Evolutionary conservation across 2,113 vertebrate species (phyloP).

Genomic region (Austrofundulus limnaeus): DNA sequence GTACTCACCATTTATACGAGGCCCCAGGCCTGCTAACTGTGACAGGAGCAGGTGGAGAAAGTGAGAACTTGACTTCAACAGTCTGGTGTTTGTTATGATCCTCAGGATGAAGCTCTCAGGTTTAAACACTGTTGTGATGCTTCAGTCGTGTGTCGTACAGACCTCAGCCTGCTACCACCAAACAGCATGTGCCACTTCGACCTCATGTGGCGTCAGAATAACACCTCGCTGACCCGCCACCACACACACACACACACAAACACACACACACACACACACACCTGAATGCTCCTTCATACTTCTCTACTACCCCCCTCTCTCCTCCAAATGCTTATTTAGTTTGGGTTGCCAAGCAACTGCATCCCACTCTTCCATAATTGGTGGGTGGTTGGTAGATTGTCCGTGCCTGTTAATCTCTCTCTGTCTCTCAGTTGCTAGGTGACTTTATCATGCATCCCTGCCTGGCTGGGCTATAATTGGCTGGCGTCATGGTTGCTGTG

Average conservation of each 20-base stretch:
- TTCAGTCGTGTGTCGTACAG: slow-evolving; percentile 15
- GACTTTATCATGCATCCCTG: slow-evolving; percentile 83
- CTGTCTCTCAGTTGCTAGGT: slow-evolving; percentile 85
- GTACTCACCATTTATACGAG: no score
- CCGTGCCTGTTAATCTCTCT: slow-evolving; percentile 69
- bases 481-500: slow-evolving; percentile 82
- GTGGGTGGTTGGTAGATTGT: slow-evolving; percentile 69
- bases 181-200: slow-evolving; percentile 4
- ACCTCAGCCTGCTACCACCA: not conserved
- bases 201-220: slow-evolving; percentile 34
- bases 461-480: slow-evolving; percentile 79
- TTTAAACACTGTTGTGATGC: not conserved
- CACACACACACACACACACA: no score
- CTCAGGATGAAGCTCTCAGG: not conserved
- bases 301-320: slow-evolving; percentile 29
- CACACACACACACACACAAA: no score
- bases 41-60: not conserved
- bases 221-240: slow-evolving; percentile 30
- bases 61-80: not conserved
- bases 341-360: slow-evolving; percentile 73
- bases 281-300: slow-evolving; percentile 21
- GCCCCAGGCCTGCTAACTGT: no score
- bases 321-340: slow-evolving; percentile 50
- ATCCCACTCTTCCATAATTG: slow-evolving; percentile 71
- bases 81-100: not conserved